Percentiles rank a stretch among this genome's conserved stretches.
Conservation (phyloP, 2,113 vertebrate genomes). For the Barbus barbus region DNA sequence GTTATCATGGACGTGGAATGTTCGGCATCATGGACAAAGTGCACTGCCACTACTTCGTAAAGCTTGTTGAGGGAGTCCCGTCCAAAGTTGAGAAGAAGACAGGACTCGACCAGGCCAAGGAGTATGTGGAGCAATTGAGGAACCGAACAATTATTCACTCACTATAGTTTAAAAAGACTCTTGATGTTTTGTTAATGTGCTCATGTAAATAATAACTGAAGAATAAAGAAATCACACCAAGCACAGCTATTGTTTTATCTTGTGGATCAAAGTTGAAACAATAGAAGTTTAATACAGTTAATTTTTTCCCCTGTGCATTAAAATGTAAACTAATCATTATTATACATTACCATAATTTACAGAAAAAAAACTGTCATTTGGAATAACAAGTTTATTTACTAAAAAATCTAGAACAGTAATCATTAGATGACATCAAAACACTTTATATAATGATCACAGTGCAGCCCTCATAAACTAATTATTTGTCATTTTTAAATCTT, state of each 20-base stretch:
- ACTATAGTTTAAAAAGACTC: conserved; percentile 68
- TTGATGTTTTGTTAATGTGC: not conserved
- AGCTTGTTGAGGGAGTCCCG: conserved; percentile 90
- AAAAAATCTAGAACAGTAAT: not conserved
- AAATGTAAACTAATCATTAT: not conserved
- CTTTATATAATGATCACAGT: too few species aligned
- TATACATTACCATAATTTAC: not conserved
- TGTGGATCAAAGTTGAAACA: too few species aligned
- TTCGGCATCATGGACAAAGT: conserved; percentile 92
- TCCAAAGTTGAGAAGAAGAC: conserved; percentile 74
- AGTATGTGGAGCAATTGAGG: conserved; percentile 84
- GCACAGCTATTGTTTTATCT: not conserved
- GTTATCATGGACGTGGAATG: conserved; percentile 88
- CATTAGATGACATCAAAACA: not conserved
- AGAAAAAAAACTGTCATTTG: too few species aligned
- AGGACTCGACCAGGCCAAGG: conserved; percentile 82
- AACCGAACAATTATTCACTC: conserved; percentile 84
- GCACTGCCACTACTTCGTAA: conserved; percentile 94
- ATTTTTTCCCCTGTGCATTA: not conserved
- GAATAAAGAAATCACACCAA: conserved; percentile 4
- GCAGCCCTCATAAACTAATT: too few species aligned
- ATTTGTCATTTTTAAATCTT: too few species aligned
- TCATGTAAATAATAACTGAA: conserved; percentile 67
- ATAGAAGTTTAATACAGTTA: too few species aligned
- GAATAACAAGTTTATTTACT: too few species aligned